Evolutionary conservation across 2,888 invertebrate species (phyloP).

Genomic region (Sarcophaga carnaria): DNA sequence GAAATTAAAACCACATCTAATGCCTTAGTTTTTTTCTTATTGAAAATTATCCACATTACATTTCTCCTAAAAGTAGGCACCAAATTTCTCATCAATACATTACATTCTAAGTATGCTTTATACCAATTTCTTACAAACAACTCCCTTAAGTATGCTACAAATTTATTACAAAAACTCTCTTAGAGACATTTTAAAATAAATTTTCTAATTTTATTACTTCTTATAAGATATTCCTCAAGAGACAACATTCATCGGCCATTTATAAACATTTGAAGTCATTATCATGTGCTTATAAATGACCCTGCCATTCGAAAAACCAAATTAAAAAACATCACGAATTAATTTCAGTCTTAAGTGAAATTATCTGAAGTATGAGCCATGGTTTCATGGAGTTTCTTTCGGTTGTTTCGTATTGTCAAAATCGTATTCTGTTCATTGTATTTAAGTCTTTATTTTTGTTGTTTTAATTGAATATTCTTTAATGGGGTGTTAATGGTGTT

Average conservation of each 20-base stretch:
- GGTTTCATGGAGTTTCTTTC: background rate
- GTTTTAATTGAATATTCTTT: background rate
- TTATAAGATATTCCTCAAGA: too few species aligned
- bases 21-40: too few species aligned
- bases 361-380: constrained; percentile 28
- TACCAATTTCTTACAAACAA: background rate
- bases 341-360: constrained; percentile 31
- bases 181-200: too few species aligned
- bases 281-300: constrained; percentile 36
- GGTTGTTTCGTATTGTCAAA: background rate
- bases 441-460: background rate
- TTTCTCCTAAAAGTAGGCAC: background rate
- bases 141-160: background rate
- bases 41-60: too few species aligned
- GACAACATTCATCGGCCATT: too few species aligned
- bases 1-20: too few species aligned
- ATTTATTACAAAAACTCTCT: too few species aligned
- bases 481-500: background rate
- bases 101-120: background rate
- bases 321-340: constrained; percentile 30
- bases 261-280: background rate
- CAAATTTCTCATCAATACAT: too few species aligned
- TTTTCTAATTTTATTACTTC: too few species aligned
- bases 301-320: background rate
- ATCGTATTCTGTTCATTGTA: background rate